These are phyloP conservation scores for Zaprionus lachaisei DNA, from an alignment of 1,140 invertebrate species.

Conservation along the genomic window DNA sequence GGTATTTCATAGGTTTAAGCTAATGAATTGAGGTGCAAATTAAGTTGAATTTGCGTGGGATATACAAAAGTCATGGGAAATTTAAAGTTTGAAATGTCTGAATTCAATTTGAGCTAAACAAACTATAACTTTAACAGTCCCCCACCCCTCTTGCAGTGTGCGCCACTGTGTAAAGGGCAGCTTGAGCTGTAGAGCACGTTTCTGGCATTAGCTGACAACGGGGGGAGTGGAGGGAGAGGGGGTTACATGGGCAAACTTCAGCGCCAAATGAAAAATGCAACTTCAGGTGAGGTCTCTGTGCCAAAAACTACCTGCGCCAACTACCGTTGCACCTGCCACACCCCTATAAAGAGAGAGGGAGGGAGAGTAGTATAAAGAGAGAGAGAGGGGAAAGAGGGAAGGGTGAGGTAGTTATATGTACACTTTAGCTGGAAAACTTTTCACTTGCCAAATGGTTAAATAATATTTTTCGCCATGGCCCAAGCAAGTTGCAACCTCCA, in stretches of 20 bases:
- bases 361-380: neutral
- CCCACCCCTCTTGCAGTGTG: neutral
- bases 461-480: conserved; percentile 45
- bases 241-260: conserved; percentile 52
- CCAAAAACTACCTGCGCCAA: conserved; percentile 21
- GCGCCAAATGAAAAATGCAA: conserved; percentile 63
- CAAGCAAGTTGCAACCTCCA: conserved; percentile 42
- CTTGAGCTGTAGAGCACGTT: conserved; percentile 62
- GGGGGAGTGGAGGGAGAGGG: neutral
- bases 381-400: neutral
- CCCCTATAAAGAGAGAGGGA: conserved; percentile 9
- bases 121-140: neutral
- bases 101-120: neutral
- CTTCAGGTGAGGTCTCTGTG: conserved; percentile 58
- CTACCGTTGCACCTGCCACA: conserved; percentile 53
- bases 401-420: conserved; percentile 13
- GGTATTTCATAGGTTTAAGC: conserved; percentile 25
- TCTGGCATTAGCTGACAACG: conserved; percentile 63
- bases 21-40: conserved; percentile 37
- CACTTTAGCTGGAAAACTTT: conserved; percentile 37
- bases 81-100: neutral
- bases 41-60: conserved; percentile 2
- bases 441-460: conserved; percentile 54
- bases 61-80: conserved; percentile 10
- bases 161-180: neutral